Evolutionary conservation across 2,113 vertebrate genomes (phyloP), one percentile per base, ranked within the genome.

Genomic region (Paramormyrops kingsleyae): DNA sequence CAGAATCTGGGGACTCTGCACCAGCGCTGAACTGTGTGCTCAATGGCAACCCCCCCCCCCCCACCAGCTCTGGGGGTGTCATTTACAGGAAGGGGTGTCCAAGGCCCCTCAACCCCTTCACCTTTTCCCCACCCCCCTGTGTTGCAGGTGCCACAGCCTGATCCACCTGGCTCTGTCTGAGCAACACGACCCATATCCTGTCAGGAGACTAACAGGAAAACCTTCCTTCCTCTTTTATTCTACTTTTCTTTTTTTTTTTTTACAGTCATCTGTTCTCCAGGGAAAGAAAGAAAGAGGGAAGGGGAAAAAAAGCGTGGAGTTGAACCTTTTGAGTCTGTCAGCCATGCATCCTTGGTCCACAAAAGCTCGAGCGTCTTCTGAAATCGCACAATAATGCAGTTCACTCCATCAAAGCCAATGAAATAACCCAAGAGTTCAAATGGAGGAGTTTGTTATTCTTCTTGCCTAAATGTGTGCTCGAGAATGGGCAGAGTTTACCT

Each of bases 101-200:
- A 17, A 10, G 50, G 24, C 77, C 89, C 46, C 15, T 87, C 24
- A 21, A 1, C 77, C 35, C 35, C 35, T 35, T 39, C 50, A 47
- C 80, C 88, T 39, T 13, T 31, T 13, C 13, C 31, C 91, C 90
- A 90, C 88, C 91, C 87, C 35, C 74, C 74, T 2, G 35, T 42
- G 31, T 42, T 89, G 35, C 90, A 89, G 84, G 92, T 91, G 93
- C 35, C 31, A 42, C 74, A 39, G 94, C 91, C 88, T 90, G 90
- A 89, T 92, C 90, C 94, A 94, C 96, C 93, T 93, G 93, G 91
- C 93, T 95, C 92, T 95, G 95, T 93, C 92, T 93, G 92, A 90
- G 93, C 92, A 94, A 94, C 56, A 88, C 92, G 94, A 96, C 93
- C 92, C 94, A 94, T 91, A 92, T 94, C 92, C 94, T 93, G 92